phyloP scores from a whole-genome alignment of 2,113 vertebrate species.

The Myiagra hebetior region DNA sequence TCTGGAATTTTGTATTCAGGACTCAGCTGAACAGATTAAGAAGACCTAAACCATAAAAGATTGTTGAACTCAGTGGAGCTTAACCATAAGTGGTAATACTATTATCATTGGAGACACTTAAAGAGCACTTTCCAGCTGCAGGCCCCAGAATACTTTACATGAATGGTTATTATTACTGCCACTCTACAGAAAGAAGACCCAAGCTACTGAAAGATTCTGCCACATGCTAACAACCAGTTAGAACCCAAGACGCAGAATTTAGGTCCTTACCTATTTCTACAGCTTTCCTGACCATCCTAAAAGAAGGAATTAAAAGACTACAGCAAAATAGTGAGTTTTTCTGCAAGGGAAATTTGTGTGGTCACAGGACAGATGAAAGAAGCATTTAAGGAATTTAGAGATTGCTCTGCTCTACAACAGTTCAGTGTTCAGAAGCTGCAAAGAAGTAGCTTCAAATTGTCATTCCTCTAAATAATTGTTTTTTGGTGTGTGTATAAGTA shows the following conservation, averaged over 20 bases:
- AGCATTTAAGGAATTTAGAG: not conserved
- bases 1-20: not conserved
- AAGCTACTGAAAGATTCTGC: not conserved
- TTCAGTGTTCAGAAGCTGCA: not conserved
- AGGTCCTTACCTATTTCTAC: not conserved
- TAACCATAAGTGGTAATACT: not conserved
- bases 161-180: not conserved
- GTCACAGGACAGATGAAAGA: not conserved
- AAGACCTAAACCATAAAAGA: not conserved
- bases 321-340: not conserved
- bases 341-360: not conserved
- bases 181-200: not conserved
- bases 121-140: not conserved
- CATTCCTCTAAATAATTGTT: not conserved
- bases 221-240: not conserved
- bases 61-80: not conserved
- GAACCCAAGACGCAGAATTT: not conserved
- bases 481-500: not conserved
- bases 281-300: not conserved
- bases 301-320: not conserved
- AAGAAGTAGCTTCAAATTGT: not conserved
- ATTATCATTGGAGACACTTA: not conserved
- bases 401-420: not conserved
- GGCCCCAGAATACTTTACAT: not conserved
- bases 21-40: not conserved